These are phyloP conservation scores for Pithys albifrons DNA, from an alignment of 2,113 vertebrate species.

Conservation along the genomic window DNA sequence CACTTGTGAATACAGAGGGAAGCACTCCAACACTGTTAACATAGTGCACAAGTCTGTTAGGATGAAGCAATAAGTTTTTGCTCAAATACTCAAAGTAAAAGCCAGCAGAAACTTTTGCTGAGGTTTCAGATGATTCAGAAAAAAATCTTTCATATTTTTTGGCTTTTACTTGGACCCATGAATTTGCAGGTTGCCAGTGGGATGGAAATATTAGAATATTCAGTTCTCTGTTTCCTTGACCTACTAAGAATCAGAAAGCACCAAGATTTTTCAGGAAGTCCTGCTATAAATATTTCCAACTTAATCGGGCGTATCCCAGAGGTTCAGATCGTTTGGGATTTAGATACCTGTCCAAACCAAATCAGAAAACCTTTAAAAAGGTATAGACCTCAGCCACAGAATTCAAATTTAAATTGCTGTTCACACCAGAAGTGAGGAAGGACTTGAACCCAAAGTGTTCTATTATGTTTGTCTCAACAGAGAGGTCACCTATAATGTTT, in stretches of 20 bases:
- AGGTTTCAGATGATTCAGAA: neutral
- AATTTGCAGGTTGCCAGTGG: neutral
- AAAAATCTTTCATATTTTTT: neutral
- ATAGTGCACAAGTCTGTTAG: neutral
- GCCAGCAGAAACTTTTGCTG: neutral
- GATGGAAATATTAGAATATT: neutral
- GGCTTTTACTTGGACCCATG: neutral
- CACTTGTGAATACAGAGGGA: neutral
- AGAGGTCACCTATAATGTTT: neutral
- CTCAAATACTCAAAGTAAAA: neutral
- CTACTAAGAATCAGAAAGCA: neutral
- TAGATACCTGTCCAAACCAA: neutral
- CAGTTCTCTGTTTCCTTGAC: neutral
- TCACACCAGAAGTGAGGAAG: neutral
- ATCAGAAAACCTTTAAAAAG: neutral
- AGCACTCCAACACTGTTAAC: neutral
- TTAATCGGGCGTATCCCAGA: neutral
- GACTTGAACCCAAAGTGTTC: neutral
- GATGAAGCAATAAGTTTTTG: constrained; percentile 20
- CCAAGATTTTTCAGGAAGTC: neutral
- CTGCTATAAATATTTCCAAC: constrained; percentile 3
- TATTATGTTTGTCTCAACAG: neutral
- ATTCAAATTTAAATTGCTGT: neutral
- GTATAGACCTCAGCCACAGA: neutral
- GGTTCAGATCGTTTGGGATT: neutral